Conservation (phyloP, 2,113 vertebrate genomes). For the Aviceda subcristata region DNA sequence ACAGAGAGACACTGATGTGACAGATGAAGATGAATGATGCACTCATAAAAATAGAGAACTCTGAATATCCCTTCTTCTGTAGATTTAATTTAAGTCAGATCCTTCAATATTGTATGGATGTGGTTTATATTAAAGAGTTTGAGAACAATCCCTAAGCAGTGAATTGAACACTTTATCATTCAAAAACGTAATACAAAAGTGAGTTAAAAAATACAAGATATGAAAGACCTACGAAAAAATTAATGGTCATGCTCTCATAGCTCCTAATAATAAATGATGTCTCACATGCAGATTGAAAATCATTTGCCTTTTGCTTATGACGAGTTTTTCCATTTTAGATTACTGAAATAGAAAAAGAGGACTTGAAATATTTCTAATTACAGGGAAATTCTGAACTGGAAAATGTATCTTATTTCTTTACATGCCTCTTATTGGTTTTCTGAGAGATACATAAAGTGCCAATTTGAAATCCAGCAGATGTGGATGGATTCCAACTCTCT, state of each 20-base stretch:
- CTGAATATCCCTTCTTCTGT: not conserved
- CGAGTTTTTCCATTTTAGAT: conserved; percentile 17
- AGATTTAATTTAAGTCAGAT: conserved; percentile 34
- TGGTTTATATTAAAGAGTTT: conserved; percentile 19
- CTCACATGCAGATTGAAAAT: conserved; percentile 21
- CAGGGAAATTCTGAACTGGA: conserved; percentile 32
- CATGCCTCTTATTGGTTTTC: conserved; percentile 6
- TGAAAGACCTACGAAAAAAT: not conserved
- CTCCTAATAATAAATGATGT: not conserved
- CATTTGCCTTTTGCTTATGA: not conserved
- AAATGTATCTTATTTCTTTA: conserved; percentile 33
- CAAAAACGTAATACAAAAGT: conserved; percentile 43
- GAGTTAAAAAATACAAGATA: conserved; percentile 17
- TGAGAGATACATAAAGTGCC: not conserved
- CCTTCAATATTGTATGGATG: conserved; percentile 30
- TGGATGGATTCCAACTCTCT: not conserved
- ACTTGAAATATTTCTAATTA: conserved; percentile 61
- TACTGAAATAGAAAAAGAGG: conserved; percentile 31
- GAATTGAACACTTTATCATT: conserved; percentile 27
- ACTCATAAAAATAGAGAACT: not conserved
- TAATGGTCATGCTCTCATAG: not conserved
- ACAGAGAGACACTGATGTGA: not conserved
- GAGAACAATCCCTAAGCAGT: conserved; percentile 10
- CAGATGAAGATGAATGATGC: conserved; percentile 30
- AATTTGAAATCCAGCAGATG: not conserved